Conservation (phyloP, 2,113 vertebrate species). For the Microcebus griseorufus region DNA sequence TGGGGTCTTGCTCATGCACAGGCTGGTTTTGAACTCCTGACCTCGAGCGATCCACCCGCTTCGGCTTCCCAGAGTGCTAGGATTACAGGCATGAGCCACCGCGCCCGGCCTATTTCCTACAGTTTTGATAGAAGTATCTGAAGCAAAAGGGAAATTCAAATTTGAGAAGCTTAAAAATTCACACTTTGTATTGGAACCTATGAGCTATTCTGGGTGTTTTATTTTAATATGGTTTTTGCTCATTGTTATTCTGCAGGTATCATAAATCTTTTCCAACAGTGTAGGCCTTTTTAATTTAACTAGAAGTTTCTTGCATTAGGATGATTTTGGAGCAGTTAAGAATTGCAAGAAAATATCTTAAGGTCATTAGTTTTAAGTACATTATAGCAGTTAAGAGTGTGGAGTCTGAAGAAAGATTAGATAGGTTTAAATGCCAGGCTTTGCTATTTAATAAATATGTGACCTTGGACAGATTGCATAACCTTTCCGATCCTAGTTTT, state of each 20-base stretch:
- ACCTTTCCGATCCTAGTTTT: not conserved
- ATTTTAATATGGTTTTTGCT: not conserved
- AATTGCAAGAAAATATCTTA: not conserved
- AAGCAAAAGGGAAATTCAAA: not conserved
- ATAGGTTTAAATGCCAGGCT: not conserved
- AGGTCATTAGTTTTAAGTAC: not conserved
- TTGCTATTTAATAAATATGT: not conserved
- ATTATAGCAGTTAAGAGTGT: not conserved
- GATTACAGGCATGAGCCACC: too few species aligned
- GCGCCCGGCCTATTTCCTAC: not conserved
- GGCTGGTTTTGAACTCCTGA: too few species aligned
- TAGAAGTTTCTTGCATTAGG: not conserved
- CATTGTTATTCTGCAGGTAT: not conserved
- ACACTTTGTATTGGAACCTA: not conserved
- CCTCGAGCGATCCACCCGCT: too few species aligned
- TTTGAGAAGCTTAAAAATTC: not conserved
- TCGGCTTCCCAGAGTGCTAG: too few species aligned
- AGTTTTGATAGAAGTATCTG: not conserved
- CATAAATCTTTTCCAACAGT: not conserved
- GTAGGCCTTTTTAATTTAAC: not conserved
- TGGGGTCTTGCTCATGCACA: too few species aligned
- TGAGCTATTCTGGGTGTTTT: not conserved
- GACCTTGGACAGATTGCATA: not conserved
- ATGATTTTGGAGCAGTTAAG: not conserved
- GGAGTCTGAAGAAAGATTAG: not conserved